Evolutionary conservation across 1,140 invertebrate genomes (phyloP).

Genomic region (Asobara japonica): DNA sequence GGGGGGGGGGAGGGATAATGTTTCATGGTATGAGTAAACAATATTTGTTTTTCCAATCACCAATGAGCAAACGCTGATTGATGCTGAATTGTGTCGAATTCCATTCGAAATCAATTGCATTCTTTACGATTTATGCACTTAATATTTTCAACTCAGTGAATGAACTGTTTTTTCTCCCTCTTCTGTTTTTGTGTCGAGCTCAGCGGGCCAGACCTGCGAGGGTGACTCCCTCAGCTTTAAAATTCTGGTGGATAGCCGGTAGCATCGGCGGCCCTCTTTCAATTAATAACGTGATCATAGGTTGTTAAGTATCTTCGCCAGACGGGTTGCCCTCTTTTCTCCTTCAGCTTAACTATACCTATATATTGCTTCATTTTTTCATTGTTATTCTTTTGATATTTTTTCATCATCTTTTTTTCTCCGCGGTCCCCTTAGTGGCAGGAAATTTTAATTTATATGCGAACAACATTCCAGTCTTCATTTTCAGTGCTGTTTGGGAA

Average conservation of each 20-base stretch:
- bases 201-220: neutral
- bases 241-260: constrained; percentile 56
- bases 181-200: neutral
- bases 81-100: neutral
- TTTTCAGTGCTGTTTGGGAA: no score
- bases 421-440: no score
- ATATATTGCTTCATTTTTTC: neutral
- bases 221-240: constrained; percentile 32
- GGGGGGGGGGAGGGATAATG: neutral
- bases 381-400: neutral
- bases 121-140: neutral
- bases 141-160: neutral
- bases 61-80: neutral
- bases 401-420: neutral
- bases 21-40: no score
- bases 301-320: constrained; percentile 48
- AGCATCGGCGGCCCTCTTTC: constrained; percentile 62
- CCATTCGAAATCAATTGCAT: neutral
- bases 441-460: no score
- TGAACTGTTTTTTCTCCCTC: neutral
- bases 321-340: constrained; percentile 10
- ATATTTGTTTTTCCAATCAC: no score
- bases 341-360: neutral
- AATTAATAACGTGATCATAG: constrained; percentile 67
- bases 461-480: no score